Conservation (phyloP, 2,888 invertebrate genomes). For the Eristalis arbustorum region DNA sequence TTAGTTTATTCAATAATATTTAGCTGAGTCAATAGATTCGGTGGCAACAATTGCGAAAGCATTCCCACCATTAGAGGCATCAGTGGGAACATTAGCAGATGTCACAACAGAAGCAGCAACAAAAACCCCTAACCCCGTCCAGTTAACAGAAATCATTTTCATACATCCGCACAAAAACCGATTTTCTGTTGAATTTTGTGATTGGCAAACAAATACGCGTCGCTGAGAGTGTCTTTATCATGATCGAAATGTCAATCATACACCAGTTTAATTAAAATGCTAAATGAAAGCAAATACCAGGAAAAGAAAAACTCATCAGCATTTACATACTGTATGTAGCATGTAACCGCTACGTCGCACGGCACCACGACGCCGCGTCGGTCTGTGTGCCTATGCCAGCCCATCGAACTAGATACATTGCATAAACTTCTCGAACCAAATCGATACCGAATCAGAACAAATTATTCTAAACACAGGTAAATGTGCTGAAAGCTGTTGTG, state of each 20-base stretch:
- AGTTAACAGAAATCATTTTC: neutral
- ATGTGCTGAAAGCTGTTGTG: constrained; percentile 9
- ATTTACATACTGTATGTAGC: neutral
- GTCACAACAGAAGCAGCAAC: neutral
- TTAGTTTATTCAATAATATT: neutral
- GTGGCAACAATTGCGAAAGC: neutral
- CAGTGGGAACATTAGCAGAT: neutral
- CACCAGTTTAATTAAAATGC: neutral
- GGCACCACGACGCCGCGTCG: no score
- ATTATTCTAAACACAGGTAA: constrained; percentile 14
- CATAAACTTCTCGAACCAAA: neutral
- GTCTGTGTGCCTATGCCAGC: neutral
- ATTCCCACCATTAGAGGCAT: neutral
- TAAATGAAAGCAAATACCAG: neutral
- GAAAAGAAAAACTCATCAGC: neutral
- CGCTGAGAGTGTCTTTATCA: neutral
- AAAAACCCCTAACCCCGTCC: neutral
- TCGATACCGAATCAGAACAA: constrained; percentile 12
- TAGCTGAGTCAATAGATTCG: neutral
- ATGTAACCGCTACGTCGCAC: no score
- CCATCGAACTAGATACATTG: neutral
- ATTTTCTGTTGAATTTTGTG: neutral
- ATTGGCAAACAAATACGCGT: neutral
- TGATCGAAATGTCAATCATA: neutral
- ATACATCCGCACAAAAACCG: neutral